Evolutionary conservation across 2,797 vertebrate species (phyloP).

Genomic region (Rhinogobio ventralis): DNA sequence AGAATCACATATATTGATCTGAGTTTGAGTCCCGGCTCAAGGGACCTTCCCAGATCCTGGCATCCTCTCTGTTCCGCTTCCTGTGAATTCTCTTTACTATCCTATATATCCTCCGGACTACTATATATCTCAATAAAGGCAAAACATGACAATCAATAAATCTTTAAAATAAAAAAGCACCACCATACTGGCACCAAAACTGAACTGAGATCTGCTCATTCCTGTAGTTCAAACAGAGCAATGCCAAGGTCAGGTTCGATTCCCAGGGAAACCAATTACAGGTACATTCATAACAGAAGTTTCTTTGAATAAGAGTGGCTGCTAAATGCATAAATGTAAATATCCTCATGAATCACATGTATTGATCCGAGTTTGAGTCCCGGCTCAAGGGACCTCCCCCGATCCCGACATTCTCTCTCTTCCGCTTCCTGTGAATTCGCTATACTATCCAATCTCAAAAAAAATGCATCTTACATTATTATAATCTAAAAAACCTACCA

Average conservation of each 20-base stretch:
- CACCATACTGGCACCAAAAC: neutral
- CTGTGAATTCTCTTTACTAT: too few species aligned
- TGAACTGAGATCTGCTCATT: neutral
- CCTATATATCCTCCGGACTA: too few species aligned
- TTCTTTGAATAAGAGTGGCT: neutral
- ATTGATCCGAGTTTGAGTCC: neutral
- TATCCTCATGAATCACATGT: neutral
- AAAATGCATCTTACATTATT: too few species aligned
- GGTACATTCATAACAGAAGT: neutral
- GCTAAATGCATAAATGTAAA: neutral
- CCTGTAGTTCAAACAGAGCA: too few species aligned
- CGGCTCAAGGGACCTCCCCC: neutral
- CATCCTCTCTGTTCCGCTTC: too few species aligned
- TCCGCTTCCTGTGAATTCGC: neutral
- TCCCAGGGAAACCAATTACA: neutral
- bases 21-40: too few species aligned
- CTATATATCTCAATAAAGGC: too few species aligned
- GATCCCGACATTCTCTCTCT: neutral
- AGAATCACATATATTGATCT: too few species aligned
- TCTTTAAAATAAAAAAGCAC: too few species aligned
- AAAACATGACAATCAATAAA: too few species aligned
- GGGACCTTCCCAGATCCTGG: too few species aligned
- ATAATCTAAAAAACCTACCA: conserved; percentile 69
- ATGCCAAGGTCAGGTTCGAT: neutral
- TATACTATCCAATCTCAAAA: neutral